phyloP scores from a whole-genome alignment of 2,113 vertebrate genomes.

The Myiopsitta monachus region DNA sequence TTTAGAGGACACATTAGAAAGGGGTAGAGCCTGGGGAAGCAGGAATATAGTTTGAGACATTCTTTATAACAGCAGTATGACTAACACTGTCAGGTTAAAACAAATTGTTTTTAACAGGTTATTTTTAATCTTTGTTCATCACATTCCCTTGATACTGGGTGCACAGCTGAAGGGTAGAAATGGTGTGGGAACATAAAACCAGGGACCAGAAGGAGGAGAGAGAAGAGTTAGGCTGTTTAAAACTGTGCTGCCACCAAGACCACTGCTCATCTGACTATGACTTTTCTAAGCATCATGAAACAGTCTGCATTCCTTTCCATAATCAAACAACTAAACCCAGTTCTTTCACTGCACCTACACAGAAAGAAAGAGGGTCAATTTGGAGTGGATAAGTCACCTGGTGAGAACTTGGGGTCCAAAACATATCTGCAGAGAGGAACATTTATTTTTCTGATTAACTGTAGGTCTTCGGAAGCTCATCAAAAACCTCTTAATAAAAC shows the following conservation, averaged over 20 bases:
- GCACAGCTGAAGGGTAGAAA: neutral
- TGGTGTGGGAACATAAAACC: neutral
- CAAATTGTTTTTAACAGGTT: neutral
- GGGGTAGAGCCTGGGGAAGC: neutral
- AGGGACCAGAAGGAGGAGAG: neutral
- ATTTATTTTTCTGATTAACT: neutral
- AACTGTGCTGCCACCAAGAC: neutral
- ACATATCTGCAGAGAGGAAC: neutral
- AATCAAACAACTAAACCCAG: neutral
- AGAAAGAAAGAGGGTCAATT: neutral
- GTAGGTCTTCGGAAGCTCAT: neutral
- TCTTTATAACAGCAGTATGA: neutral
- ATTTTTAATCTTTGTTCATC: conserved; percentile 17
- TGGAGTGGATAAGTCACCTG: neutral
- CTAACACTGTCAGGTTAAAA: neutral
- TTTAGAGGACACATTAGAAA: neutral
- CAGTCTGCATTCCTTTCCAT: neutral
- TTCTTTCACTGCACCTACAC: neutral
- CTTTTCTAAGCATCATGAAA: neutral
- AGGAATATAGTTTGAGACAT: neutral
- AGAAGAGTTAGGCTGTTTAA: neutral
- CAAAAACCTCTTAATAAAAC: neutral
- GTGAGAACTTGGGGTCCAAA: neutral
- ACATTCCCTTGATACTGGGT: neutral
- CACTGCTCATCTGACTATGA: neutral